Evolutionary conservation across 1,140 invertebrate species (phyloP), one percentile per base, ranked within the genome.

Genomic region (Paracyclopina nana): DNA sequence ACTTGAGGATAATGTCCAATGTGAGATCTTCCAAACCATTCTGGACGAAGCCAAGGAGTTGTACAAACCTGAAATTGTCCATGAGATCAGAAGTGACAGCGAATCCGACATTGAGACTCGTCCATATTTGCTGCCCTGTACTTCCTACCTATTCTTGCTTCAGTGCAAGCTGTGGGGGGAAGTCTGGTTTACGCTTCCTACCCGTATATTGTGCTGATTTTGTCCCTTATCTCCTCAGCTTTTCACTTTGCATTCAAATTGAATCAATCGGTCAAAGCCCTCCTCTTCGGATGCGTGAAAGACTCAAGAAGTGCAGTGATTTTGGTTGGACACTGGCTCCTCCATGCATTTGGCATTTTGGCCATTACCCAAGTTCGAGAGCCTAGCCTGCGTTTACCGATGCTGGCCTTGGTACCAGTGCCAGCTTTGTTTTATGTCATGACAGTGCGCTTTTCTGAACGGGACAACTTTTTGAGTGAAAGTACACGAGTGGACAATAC

Each of bases 1-100:
- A 68, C 62, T 97, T 12, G 72, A 82, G 60, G 82, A 90, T 55
- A 98, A 98, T 63, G 70, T 98, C 24, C 75, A 94, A 56, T 95
- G 90, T 70, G 94, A 98, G 73, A 98, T 98, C 61, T 96, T 98
- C 65, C 83, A 91, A 62, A 82, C 77, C 0, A 74, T 96, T 52
- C 63, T 90, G 29, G 90, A 97, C 56, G 92, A 97, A 66, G 91
- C 91, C 0, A 72, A 72, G 55, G 76, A 78, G 34, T 78, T 85
- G 1, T 97, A 95, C 60, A 73, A 77, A 55, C 54, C 71, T 41
- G 74, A 83, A 54, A 86, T 92, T 57, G 78, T 96, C 11, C 74
- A 78, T 62, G 78, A 91, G 67, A 60, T 98, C 2, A 68, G 68
- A 14, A 92, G 78, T 56, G 75, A 90, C 59, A 79, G 73, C 2